Evolutionary conservation across 1,140 invertebrate species (phyloP).

Genomic region (Marisa cornuarietis): DNA sequence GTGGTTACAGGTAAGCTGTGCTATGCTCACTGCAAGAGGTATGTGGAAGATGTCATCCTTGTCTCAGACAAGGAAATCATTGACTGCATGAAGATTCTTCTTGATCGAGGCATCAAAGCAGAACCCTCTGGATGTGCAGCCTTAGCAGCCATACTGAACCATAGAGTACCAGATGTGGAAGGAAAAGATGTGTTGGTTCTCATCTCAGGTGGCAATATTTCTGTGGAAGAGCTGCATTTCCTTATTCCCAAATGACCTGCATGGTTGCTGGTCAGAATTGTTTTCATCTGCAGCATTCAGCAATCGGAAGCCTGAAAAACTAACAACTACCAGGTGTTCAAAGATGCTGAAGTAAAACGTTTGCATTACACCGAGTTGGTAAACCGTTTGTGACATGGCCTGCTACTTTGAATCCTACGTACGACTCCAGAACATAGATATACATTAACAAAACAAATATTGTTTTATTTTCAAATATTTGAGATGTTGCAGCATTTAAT

Average conservation of each 20-base stretch:
- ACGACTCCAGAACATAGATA: too few species aligned
- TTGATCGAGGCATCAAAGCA: conserved; percentile 54
- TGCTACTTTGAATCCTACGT: too few species aligned
- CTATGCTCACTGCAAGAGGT: conserved; percentile 52
- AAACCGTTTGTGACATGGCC: too few species aligned
- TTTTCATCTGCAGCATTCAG: neutral
- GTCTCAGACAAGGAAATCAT: conserved; percentile 58
- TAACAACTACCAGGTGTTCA: too few species aligned
- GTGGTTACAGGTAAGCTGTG: conserved; percentile 44
- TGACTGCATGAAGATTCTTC: conserved; percentile 44
- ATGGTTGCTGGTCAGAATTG: neutral
- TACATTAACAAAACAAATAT: too few species aligned
- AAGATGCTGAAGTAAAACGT: too few species aligned
- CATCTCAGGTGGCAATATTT: conserved; percentile 58
- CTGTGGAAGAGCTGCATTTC: conserved; percentile 43
- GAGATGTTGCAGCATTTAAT: too few species aligned
- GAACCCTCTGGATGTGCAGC: conserved; percentile 61
- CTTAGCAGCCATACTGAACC: conserved; percentile 50
- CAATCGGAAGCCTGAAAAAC: neutral
- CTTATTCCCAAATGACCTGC: conserved; percentile 22
- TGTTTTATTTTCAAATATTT: too few species aligned
- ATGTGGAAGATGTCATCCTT: conserved; percentile 54
- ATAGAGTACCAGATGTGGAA: conserved; percentile 49
- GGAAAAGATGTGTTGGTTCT: conserved; percentile 58
- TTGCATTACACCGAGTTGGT: too few species aligned